Percentiles rank a stretch among this genome's conserved stretches.
These are phyloP conservation scores for Champsocephalus gunnari DNA, from an alignment of 2,797 vertebrate species.

Conservation along the genomic window DNA sequence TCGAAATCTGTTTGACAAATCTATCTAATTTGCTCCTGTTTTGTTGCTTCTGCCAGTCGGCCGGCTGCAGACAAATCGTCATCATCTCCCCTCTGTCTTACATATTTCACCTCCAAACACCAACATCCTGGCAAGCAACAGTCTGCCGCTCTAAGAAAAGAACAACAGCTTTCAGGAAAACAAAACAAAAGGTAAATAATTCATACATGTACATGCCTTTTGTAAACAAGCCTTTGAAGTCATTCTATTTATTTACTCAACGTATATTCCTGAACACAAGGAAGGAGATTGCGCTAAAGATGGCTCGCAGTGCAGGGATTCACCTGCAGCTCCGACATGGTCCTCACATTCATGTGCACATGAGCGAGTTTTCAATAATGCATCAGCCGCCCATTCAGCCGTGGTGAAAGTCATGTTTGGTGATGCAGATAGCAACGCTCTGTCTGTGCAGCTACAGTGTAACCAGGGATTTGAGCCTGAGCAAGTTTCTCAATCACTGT, in stretches of 20 bases:
- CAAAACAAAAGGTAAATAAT: constrained; percentile 61
- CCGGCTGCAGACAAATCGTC: neutral
- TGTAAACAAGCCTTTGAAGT: constrained; percentile 14
- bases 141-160: neutral
- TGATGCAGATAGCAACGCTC: constrained; percentile 10
- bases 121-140: constrained; percentile 3
- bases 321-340: neutral
- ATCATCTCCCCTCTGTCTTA: neutral
- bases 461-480: constrained; percentile 26
- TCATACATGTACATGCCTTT: constrained; percentile 25
- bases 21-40: constrained; percentile 17
- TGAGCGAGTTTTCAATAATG: constrained; percentile 45
- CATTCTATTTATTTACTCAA: constrained; percentile 11
- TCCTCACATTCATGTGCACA: constrained; percentile 6
- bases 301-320: neutral
- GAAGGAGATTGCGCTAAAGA: neutral
- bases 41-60: neutral
- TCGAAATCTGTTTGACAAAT: constrained; percentile 27
- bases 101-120: constrained; percentile 9
- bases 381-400: constrained; percentile 25
- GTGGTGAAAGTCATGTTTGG: constrained; percentile 24
- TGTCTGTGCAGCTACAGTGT: constrained; percentile 21
- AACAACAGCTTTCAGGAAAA: constrained; percentile 48
- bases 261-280: neutral
- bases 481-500: constrained; percentile 29